A percentile compares a stretch with the other conserved stretches of the same genome.
Evolutionary conservation across 1,140 invertebrate species (phyloP).

Genomic region (Teleogryllus occipitalis): DNA sequence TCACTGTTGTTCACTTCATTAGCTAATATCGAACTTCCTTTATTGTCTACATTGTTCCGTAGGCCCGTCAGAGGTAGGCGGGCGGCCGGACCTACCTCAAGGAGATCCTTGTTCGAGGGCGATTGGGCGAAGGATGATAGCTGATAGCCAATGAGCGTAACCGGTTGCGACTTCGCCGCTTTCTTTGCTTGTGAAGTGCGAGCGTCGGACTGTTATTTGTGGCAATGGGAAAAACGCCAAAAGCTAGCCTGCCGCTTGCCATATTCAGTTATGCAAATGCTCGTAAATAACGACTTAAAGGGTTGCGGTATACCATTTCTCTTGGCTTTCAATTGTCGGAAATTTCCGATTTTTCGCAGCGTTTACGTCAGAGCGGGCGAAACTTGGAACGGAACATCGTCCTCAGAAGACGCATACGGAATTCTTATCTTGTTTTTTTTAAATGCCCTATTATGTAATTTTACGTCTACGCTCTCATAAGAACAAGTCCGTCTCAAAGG

Average conservation of each 20-base stretch:
- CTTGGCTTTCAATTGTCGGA: too few species aligned
- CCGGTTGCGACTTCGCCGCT: not conserved
- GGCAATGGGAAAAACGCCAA: not conserved
- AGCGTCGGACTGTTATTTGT: not conserved
- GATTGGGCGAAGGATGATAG: not conserved
- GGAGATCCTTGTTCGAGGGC: not conserved
- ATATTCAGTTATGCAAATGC: not conserved
- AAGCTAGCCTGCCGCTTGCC: not conserved
- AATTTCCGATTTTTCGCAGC: too few species aligned
- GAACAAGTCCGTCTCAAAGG: too few species aligned
- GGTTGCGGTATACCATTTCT: too few species aligned
- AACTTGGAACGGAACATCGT: too few species aligned
- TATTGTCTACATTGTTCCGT: not conserved
- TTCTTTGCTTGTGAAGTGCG: not conserved
- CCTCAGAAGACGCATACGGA: too few species aligned
- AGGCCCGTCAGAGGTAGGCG: not conserved
- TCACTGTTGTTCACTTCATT: not conserved
- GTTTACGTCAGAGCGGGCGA: too few species aligned
- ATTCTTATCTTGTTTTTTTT: too few species aligned
- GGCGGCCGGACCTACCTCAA: not conserved
- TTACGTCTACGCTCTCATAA: too few species aligned
- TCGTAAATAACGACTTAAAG: not conserved
- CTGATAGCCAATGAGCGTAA: not conserved
- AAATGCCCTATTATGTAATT: too few species aligned
- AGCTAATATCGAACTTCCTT: constrained; percentile 2